A percentile compares a stretch with the other conserved stretches of the same genome.
Conservation (phyloP, 2,797 vertebrate species). For the Protonibea diacanthus region DNA sequence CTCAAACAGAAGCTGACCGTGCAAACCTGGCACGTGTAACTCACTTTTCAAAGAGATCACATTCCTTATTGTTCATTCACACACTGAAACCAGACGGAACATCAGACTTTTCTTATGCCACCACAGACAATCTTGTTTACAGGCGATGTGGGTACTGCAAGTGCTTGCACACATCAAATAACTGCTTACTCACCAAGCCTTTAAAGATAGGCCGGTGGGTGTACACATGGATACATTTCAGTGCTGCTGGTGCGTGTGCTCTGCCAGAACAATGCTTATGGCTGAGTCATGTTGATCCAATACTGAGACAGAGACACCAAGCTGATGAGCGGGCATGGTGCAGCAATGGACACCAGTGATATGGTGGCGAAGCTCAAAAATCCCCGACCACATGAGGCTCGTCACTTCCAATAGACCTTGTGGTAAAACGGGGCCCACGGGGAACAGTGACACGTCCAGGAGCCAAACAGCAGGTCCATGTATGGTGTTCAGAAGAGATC, state of each 20-base stretch:
- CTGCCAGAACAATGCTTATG: slow-evolving; percentile 25
- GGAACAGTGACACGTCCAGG: slow-evolving; percentile 15
- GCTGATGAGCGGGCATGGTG: slow-evolving; percentile 45
- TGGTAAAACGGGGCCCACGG: slow-evolving; percentile 7
- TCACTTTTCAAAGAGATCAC: slow-evolving; percentile 11
- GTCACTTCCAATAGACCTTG: slow-evolving; percentile 24
- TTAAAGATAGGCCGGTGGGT: slow-evolving; percentile 59
- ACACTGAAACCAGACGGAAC: neutral
- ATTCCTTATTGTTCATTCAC: slow-evolving; percentile 15
- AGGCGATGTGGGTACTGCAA: slow-evolving; percentile 4
- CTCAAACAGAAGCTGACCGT: slow-evolving; percentile 37
- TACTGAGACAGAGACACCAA: slow-evolving; percentile 10
- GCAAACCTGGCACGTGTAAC: neutral
- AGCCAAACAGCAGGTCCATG: slow-evolving; percentile 17
- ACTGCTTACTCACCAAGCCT: slow-evolving; percentile 60
- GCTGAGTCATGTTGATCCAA: slow-evolving; percentile 58
- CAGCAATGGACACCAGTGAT: slow-evolving; percentile 18
- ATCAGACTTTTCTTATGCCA: neutral
- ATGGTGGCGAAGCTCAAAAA: slow-evolving; percentile 32
- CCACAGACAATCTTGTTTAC: slow-evolving; percentile 17
- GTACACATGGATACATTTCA: slow-evolving; percentile 62
- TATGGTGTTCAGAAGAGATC: slow-evolving; percentile 28
- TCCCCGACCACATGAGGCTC: slow-evolving; percentile 15
- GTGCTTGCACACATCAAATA: slow-evolving; percentile 45
- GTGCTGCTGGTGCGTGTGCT: slow-evolving; percentile 32